phyloP scores from a whole-genome alignment of 2,888 invertebrate species.

The Caradrina kadenii region DNA sequence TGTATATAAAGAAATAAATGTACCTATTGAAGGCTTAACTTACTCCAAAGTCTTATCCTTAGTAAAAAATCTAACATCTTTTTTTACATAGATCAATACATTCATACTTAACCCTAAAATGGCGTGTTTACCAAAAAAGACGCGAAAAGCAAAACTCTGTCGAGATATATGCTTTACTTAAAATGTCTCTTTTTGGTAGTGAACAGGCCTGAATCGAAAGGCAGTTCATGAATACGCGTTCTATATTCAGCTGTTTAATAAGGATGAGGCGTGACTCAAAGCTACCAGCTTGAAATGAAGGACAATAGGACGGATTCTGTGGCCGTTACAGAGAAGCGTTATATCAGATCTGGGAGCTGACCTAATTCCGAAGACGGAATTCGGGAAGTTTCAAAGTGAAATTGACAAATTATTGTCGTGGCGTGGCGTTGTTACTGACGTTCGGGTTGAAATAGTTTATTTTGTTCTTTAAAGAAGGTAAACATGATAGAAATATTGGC shows the following conservation, averaged over 20 bases:
- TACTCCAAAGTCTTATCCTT: too few species aligned
- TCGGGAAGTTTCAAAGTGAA: conserved; percentile 29
- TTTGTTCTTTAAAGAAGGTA: too few species aligned
- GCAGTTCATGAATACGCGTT: conserved; percentile 38
- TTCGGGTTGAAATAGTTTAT: not conserved
- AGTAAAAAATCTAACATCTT: too few species aligned
- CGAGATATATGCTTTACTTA: too few species aligned
- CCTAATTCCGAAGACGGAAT: conserved; percentile 32
- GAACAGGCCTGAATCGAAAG: conserved; percentile 33
- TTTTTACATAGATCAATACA: too few species aligned
- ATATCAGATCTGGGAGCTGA: conserved; percentile 19
- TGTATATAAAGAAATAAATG: too few species aligned
- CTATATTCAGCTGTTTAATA: conserved; percentile 50
- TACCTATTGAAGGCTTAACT: too few species aligned
- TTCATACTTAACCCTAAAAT: too few species aligned
- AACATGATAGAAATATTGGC: too few species aligned
- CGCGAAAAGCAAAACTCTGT: not conserved
- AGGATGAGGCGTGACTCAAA: conserved; percentile 36
- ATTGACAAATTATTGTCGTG: conserved; percentile 28
- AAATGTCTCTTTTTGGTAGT: not conserved
- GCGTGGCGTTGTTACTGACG: not conserved
- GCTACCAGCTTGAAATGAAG: conserved; percentile 31
- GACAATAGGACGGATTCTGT: conserved; percentile 37
- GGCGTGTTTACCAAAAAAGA: conserved; percentile 6
- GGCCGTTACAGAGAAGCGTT: conserved; percentile 14